Percentiles rank a stretch among this genome's conserved stretches.
Evolutionary conservation across 2,113 vertebrate species (phyloP).

Genomic region (Oncorhynchus tshawytscha): DNA sequence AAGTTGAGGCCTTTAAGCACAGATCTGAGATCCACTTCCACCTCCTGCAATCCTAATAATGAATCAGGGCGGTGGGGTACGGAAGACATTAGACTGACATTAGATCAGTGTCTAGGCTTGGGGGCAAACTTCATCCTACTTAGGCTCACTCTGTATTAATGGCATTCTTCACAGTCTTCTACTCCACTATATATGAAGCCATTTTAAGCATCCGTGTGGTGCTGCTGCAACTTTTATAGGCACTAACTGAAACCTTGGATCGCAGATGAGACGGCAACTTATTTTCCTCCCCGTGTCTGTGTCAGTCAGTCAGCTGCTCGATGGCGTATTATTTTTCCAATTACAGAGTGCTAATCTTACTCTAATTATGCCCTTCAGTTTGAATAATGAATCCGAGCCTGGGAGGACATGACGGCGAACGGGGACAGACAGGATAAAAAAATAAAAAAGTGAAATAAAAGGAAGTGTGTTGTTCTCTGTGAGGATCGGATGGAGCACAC

Average conservation of each 20-base stretch:
- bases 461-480: slow-evolving; percentile 27
- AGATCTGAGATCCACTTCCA: no score
- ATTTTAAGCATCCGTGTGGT: not conserved
- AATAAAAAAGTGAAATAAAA: slow-evolving; percentile 23
- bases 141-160: no score
- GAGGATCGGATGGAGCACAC: not conserved
- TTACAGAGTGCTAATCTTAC: slow-evolving; percentile 20
- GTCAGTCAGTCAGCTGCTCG: not conserved
- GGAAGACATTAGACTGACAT: no score
- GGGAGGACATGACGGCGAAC: slow-evolving; percentile 12
- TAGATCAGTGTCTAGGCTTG: no score
- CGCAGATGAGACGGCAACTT: not conserved
- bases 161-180: no score
- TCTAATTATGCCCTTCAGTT: slow-evolving; percentile 17
- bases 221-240: not conserved
- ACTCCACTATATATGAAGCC: no score
- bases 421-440: slow-evolving; percentile 6
- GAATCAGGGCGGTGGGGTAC: no score
- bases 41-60: no score
- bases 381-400: slow-evolving; percentile 46
- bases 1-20: no score
- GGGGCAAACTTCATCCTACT: no score
- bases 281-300: slow-evolving; percentile 6
- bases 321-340: not conserved
- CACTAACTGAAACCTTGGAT: not conserved